A percentile compares a stretch with the other conserved stretches of the same genome.
These are phyloP conservation scores for Lates calcarifer DNA, from an alignment of 2,113 vertebrate genomes.

Conservation along the genomic window DNA sequence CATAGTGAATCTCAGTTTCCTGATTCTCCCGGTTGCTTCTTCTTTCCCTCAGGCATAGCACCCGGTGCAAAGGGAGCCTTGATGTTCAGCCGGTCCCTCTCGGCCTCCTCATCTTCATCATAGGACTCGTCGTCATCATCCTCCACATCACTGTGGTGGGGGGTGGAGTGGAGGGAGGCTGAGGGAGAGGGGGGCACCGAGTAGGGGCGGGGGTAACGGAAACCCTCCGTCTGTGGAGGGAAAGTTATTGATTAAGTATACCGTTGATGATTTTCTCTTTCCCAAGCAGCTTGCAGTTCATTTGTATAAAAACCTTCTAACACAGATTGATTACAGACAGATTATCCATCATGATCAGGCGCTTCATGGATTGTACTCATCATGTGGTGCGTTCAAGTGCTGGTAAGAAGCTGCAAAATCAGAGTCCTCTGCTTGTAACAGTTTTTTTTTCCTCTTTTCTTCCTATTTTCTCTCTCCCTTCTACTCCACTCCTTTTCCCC, in stretches of 20 bases:
- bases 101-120: conserved; percentile 93
- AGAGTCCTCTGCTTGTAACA: too few relatives aligned
- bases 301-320: background rate
- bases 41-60: conserved; percentile 82
- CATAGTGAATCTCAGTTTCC: conserved; percentile 75
- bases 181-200: conserved; percentile 97
- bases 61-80: conserved; percentile 88
- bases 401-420: too few relatives aligned
- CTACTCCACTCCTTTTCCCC: too few relatives aligned
- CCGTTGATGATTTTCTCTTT: background rate
- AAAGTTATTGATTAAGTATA: background rate
- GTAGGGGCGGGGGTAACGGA: conserved; percentile 91
- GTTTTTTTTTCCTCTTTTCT: background rate
- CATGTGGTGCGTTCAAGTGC: too few relatives aligned
- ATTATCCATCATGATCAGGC: too few relatives aligned
- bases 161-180: conserved; percentile 91
- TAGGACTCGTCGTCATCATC: conserved; percentile 89
- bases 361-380: too few relatives aligned
- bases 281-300: background rate
- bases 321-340: too few relatives aligned
- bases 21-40: conserved; percentile 87
- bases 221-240: conserved; percentile 89
- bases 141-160: conserved; percentile 90
- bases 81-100: conserved; percentile 93
- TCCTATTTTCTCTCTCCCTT: background rate